Conservation (phyloP, 30 jellyfish, hydroid and myxozoan genomes). For the Chrysaora quinquecirrha region DNA sequence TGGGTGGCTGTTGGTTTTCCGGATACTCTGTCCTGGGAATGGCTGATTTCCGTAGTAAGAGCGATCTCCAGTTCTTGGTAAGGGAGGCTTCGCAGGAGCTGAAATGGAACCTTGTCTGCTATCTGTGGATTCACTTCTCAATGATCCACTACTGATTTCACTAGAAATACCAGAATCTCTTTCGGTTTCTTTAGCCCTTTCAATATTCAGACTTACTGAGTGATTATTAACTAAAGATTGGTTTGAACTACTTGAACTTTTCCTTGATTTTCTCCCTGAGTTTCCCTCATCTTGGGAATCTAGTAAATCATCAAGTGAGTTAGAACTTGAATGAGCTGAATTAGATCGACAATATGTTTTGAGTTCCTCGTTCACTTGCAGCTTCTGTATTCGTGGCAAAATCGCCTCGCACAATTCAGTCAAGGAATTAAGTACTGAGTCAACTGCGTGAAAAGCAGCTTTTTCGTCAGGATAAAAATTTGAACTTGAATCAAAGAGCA, state of each 20-base stretch:
- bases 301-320: constrained; percentile 85
- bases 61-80: constrained; percentile 90
- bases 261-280: constrained; percentile 50
- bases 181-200: constrained; percentile 22
- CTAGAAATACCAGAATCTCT: constrained; percentile 87
- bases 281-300: constrained; percentile 77
- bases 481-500: constrained; percentile 87
- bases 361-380: constrained; percentile 87
- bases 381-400: constrained; percentile 87
- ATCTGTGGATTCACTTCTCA: constrained; percentile 23
- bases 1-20: constrained; percentile 95
- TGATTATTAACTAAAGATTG: constrained; percentile 25
- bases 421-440: constrained; percentile 82
- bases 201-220: constrained; percentile 7
- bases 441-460: constrained; percentile 94
- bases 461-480: constrained; percentile 84
- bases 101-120: constrained; percentile 22
- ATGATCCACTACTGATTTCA: constrained; percentile 51
- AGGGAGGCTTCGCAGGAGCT: constrained; percentile 98
- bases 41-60: constrained; percentile 90
- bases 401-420: constrained; percentile 80
- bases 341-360: constrained; percentile 69
- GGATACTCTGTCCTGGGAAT: constrained; percentile 68
- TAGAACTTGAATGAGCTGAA: constrained; percentile 80
- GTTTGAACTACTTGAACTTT: constrained; percentile 46